These are phyloP conservation scores for Patella ulyssiponensis DNA, from an alignment of 2,888 invertebrate genomes.

Conservation along the genomic window DNA sequence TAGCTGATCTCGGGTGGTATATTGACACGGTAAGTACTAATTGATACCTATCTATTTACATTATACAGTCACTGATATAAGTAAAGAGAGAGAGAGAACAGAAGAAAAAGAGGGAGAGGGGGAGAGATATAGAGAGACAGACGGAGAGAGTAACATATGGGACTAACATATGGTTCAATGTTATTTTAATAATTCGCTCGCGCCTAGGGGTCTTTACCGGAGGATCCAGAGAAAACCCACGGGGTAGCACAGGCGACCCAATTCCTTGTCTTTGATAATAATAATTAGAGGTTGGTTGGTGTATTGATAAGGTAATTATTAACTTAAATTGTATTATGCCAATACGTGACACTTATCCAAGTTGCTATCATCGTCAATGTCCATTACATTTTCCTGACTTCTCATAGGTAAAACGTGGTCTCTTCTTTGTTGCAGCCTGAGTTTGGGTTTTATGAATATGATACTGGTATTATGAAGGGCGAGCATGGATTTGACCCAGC, in stretches of 20 bases:
- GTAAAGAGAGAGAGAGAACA: neutral
- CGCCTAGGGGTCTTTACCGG: no score
- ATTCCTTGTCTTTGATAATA: no score
- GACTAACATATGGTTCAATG: no score
- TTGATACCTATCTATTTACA: neutral
- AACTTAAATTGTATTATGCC: neutral
- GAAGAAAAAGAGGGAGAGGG: no score
- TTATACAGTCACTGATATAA: neutral
- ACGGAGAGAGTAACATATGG: no score
- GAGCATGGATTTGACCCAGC: constrained; percentile 55
- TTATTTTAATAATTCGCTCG: no score
- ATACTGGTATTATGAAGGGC: constrained; percentile 32
- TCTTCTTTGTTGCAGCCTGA: constrained; percentile 13
- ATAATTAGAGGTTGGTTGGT: constrained; percentile 51
- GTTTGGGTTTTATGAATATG: constrained; percentile 25
- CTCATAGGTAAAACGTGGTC: no score
- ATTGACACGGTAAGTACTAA: constrained; percentile 46
- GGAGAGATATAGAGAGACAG: no score
- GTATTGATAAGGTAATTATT: constrained; percentile 46
- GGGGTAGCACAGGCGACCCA: neutral
- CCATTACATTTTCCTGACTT: no score
- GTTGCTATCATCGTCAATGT: no score
- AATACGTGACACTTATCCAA: no score
- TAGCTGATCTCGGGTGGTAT: constrained; percentile 58
- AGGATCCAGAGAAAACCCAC: no score